Conservation (phyloP, 2,113 vertebrate genomes). For the Acanthochromis polyacanthus region DNA sequence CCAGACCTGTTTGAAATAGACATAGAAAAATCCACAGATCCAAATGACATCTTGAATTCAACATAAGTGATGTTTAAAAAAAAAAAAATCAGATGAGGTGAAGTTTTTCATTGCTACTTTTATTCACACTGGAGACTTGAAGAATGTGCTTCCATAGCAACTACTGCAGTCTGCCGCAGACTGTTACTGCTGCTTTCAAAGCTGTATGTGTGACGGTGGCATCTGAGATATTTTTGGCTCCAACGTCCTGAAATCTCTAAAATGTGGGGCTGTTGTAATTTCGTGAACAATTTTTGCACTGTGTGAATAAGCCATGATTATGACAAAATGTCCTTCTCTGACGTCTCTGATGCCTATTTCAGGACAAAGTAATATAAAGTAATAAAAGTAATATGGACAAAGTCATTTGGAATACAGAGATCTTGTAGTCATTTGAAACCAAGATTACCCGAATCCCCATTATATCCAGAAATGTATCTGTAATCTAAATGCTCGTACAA, state of each 20-base stretch:
- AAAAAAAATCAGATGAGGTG: not conserved
- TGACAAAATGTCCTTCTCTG: not conserved
- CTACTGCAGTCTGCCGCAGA: constrained; percentile 5
- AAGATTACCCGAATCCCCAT: not conserved
- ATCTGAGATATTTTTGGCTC: constrained; percentile 30
- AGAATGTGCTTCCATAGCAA: constrained; percentile 35
- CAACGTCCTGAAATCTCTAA: constrained; percentile 7
- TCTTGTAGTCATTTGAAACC: not conserved
- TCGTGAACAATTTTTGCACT: not conserved
- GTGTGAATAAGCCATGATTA: not conserved
- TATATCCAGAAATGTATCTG: not conserved
- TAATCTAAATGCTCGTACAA: not conserved
- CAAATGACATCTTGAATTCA: not conserved
- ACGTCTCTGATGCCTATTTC: constrained; percentile 24
- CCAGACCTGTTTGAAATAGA: not conserved
- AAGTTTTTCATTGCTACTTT: constrained; percentile 3
- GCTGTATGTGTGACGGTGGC: not conserved
- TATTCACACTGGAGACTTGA: not conserved
- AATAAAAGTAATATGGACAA: not conserved
- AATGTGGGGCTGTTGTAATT: constrained; percentile 21
- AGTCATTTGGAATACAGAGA: not conserved
- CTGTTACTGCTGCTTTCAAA: not conserved
- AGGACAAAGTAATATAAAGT: not conserved
- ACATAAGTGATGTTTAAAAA: not conserved
- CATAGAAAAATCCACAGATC: not conserved